These are phyloP conservation scores for Solen grandis DNA, from an alignment of 1,140 invertebrate genomes.

Conservation along the genomic window DNA sequence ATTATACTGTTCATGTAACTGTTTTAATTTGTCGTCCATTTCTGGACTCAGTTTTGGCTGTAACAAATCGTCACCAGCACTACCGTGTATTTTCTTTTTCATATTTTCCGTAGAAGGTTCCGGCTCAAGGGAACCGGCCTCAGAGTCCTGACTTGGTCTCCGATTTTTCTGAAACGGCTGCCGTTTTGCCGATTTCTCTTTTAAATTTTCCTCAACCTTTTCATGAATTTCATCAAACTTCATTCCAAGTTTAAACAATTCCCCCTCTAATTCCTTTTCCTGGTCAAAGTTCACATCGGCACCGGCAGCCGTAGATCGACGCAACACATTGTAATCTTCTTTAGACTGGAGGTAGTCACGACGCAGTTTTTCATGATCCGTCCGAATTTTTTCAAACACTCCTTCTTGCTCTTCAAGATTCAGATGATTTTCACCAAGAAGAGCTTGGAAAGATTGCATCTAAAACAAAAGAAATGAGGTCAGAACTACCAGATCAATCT, in stretches of 20 bases:
- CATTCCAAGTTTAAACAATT: slow-evolving; percentile 78
- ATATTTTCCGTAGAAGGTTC: slow-evolving; percentile 64
- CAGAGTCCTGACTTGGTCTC: slow-evolving; percentile 16
- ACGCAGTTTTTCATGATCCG: slow-evolving; percentile 74
- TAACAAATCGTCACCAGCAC: slow-evolving; percentile 64
- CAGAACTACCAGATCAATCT: too few relatives aligned
- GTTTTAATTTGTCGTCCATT: slow-evolving; percentile 66
- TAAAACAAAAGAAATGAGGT: slow-evolving; percentile 51
- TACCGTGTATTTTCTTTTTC: slow-evolving; percentile 62
- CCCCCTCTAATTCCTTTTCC: slow-evolving; percentile 76
- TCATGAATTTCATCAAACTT: slow-evolving; percentile 78
- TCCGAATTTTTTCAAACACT: slow-evolving; percentile 74
- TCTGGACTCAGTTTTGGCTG: slow-evolving; percentile 54
- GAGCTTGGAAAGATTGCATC: slow-evolving; percentile 75
- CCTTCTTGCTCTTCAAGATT: slow-evolving; percentile 72
- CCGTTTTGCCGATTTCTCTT: slow-evolving; percentile 67
- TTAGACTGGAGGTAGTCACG: slow-evolving; percentile 75
- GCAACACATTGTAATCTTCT: slow-evolving; percentile 75
- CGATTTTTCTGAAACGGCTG: slow-evolving; percentile 73
- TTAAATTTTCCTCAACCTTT: slow-evolving; percentile 72
- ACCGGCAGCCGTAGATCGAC: slow-evolving; percentile 60
- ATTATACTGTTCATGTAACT: slow-evolving; percentile 75
- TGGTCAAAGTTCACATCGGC: slow-evolving; percentile 72
- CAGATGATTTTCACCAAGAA: slow-evolving; percentile 72
- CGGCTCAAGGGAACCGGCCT: slow-evolving; percentile 23